phyloP scores from a whole-genome alignment of 2,888 invertebrate species.

The Holacanthella duospinosa region DNA sequence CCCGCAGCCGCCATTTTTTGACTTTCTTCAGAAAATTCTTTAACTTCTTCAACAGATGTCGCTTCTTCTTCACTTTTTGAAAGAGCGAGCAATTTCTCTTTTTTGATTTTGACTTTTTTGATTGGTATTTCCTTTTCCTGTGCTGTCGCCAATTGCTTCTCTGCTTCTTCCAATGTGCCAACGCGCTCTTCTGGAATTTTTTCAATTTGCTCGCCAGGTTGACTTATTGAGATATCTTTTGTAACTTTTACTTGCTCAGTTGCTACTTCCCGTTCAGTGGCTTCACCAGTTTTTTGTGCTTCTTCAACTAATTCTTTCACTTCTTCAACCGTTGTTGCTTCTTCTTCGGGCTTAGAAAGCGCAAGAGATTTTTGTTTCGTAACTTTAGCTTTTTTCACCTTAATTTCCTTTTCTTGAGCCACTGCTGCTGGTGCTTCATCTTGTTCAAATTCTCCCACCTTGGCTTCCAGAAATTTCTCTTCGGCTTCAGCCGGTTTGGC shows the following conservation, averaged over 20 bases:
- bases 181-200: background rate
- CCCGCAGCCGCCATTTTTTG: background rate
- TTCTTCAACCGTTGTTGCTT: background rate
- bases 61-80: background rate
- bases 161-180: background rate
- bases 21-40: background rate
- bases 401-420: background rate
- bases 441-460: conserved; percentile 5
- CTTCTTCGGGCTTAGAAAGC: background rate
- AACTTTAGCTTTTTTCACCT: conserved; percentile 5
- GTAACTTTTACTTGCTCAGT: conserved; percentile 13
- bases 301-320: background rate
- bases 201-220: conserved; percentile 12
- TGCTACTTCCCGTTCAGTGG: background rate
- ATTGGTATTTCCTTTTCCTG: conserved; percentile 1
- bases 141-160: background rate
- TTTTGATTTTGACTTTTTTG: conserved; percentile 2
- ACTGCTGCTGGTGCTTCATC: background rate
- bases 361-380: background rate
- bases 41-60: background rate
- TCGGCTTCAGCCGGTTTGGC: conserved; percentile 38
- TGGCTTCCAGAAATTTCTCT: conserved; percentile 38
- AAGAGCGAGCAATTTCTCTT: background rate
- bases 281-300: background rate
- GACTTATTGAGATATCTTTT: conserved; percentile 4